phyloP scores from a whole-genome alignment of 2,888 invertebrate genomes.

The Epicampocera succincta region DNA sequence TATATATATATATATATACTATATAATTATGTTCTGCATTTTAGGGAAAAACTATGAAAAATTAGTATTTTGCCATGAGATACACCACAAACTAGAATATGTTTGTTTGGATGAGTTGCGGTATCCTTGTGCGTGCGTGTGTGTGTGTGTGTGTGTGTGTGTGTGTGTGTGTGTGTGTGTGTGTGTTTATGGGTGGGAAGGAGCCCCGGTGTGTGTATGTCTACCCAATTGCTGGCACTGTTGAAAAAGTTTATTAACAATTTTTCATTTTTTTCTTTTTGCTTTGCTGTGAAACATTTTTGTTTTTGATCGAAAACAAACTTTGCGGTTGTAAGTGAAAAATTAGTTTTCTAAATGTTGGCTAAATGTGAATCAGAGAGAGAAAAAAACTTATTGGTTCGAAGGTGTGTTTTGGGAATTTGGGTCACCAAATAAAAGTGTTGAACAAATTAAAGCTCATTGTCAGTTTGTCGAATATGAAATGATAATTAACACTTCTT shows the following conservation, averaged over 20 bases:
- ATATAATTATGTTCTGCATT: constrained; percentile 50
- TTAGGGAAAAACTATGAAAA: constrained; percentile 34
- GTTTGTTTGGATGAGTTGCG: not conserved
- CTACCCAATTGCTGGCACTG: constrained; percentile 5
- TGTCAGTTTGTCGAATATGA: constrained; percentile 8
- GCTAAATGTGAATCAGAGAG: constrained; percentile 8
- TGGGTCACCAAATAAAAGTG: constrained; percentile 33
- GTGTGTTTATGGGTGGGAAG: constrained; percentile 4
- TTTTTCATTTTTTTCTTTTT: not conserved
- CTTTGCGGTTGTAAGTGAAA: constrained; percentile 51
- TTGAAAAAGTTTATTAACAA: constrained; percentile 36
- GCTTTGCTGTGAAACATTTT: constrained; percentile 12
- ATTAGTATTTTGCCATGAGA: constrained; percentile 35
- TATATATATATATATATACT: too few species aligned
- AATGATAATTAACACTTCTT: constrained; percentile 34
- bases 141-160: not conserved
- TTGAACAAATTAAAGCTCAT: constrained; percentile 14
- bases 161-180: not conserved
- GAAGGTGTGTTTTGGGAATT: constrained; percentile 21
- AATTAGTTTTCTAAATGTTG: constrained; percentile 57
- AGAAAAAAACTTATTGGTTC: constrained; percentile 20
- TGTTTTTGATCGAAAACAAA: constrained; percentile 48
- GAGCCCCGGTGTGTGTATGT: too few species aligned
- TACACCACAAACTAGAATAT: constrained; percentile 4
- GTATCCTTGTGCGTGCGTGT: not conserved